A percentile compares a stretch with the other conserved stretches of the same genome.
Conservation (phyloP, 2,797 vertebrate species). For the Morus bassanus region DNA sequence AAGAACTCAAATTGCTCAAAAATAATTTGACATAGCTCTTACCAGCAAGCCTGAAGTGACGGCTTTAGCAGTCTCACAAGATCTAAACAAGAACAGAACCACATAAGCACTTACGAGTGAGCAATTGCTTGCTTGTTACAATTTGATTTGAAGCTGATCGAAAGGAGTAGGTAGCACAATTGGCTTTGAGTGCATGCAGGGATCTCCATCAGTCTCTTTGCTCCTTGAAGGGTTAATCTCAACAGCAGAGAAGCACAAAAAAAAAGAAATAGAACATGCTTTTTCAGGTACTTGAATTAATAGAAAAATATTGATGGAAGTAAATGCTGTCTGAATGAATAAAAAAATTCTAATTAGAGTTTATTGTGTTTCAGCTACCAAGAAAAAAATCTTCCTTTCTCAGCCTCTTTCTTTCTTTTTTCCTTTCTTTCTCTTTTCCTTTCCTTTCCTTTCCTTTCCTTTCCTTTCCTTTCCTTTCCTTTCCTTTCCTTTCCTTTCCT, state of each 20-base stretch:
- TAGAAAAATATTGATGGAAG: neutral
- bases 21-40: conserved; percentile 29
- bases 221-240: neutral
- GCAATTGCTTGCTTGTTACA: neutral
- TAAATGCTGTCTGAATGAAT: neutral
- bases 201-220: neutral
- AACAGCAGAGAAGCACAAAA: neutral
- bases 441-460: neutral
- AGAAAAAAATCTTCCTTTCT: neutral
- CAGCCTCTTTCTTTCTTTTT: too few relatives aligned
- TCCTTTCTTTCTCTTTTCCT: fast-evolving
- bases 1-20: conserved; percentile 9
- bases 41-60: neutral
- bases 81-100: conserved; percentile 1
- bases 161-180: neutral
- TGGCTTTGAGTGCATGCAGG: neutral
- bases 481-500: too few relatives aligned
- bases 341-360: neutral
- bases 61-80: neutral
- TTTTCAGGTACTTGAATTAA: neutral
- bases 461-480: neutral
- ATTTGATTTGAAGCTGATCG: conserved; percentile 6
- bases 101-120: neutral
- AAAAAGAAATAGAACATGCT: neutral
- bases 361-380: neutral